Percentiles rank a stretch among this genome's conserved stretches.
phyloP scores from a whole-genome alignment of 2,797 vertebrate species.

The Oreonectes daqikongensis region DNA sequence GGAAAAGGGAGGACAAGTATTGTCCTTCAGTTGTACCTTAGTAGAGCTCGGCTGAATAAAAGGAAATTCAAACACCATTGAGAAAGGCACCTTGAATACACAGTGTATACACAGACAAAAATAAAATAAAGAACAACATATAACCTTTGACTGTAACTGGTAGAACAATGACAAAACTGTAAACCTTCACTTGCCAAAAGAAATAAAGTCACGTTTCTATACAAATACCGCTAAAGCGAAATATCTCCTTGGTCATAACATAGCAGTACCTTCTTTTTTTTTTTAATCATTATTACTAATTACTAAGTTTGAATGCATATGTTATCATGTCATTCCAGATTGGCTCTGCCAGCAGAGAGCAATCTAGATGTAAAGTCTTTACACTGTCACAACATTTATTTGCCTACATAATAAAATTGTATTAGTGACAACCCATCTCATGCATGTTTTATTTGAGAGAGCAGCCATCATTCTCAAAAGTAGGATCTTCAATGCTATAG shows the following conservation, averaged over 20 bases:
- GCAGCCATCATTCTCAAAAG: conserved; percentile 61
- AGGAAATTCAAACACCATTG: conserved; percentile 73
- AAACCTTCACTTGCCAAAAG: conserved; percentile 95
- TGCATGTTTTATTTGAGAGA: conserved; percentile 66
- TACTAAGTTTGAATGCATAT: conserved; percentile 84
- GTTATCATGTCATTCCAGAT: conserved; percentile 80
- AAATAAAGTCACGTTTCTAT: conserved; percentile 71
- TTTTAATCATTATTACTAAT: conserved; percentile 37
- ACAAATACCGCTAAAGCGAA: conserved; percentile 94
- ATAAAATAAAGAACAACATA: conserved; percentile 74
- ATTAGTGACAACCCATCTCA: conserved; percentile 52
- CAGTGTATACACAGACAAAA: conserved; percentile 80
- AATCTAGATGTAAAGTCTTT: conserved; percentile 85
- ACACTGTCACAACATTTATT: conserved; percentile 79
- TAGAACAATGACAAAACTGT: conserved; percentile 96
- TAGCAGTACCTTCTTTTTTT: conserved; percentile 82
- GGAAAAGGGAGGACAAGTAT: conserved; percentile 65
- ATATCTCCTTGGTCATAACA: conserved; percentile 94
- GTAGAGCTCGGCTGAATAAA: conserved; percentile 70
- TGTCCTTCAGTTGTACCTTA: conserved; percentile 78
- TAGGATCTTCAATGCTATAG: conserved; percentile 53
- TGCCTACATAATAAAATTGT: conserved; percentile 58
- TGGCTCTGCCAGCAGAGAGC: conserved; percentile 97
- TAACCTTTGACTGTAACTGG: conserved; percentile 89
- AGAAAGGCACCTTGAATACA: conserved; percentile 86